A percentile compares a stretch with the other conserved stretches of the same genome.
Evolutionary conservation across 2,888 invertebrate species (phyloP).

Genomic region (Taphrorychus bicolor): DNA sequence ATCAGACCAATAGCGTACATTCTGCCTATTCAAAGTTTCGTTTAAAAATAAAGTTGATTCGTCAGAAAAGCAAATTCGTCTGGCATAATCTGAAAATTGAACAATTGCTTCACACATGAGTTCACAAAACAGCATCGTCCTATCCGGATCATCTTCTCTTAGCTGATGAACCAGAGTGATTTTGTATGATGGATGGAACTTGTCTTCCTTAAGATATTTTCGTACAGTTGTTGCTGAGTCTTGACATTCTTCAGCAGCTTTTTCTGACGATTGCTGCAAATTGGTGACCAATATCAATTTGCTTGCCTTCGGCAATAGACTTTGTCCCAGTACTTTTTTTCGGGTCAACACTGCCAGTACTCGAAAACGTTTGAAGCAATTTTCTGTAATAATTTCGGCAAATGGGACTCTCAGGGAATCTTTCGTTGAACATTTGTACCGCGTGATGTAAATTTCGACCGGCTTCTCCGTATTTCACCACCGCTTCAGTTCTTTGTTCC

Average conservation of each 20-base stretch:
- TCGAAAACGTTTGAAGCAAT: background rate
- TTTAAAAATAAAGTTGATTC: constrained; percentile 3
- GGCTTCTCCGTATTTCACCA: background rate
- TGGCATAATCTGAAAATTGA: too few species aligned
- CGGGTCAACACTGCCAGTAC: background rate
- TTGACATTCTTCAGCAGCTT: background rate
- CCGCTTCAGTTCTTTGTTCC: constrained; percentile 9
- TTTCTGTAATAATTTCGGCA: background rate
- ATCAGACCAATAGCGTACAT: constrained; percentile 8
- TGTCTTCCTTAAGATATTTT: background rate
- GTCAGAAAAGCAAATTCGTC: too few species aligned
- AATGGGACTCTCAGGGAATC: constrained; percentile 2
- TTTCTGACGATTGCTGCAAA: background rate
- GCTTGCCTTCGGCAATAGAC: background rate
- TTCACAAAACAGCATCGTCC: background rate
- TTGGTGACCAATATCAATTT: constrained; percentile 2
- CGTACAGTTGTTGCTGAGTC: background rate
- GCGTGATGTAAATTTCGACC: constrained; percentile 4
- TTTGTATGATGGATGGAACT: constrained; percentile 5
- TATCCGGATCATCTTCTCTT: constrained; percentile 8
- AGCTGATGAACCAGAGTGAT: constrained; percentile 2
- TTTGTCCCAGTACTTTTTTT: background rate
- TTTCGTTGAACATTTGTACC: background rate
- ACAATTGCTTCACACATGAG: too few species aligned
- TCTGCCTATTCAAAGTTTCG: background rate